phyloP scores from a whole-genome alignment of 2,888 invertebrate genomes.

The Pseudococcus longispinus region DNA sequence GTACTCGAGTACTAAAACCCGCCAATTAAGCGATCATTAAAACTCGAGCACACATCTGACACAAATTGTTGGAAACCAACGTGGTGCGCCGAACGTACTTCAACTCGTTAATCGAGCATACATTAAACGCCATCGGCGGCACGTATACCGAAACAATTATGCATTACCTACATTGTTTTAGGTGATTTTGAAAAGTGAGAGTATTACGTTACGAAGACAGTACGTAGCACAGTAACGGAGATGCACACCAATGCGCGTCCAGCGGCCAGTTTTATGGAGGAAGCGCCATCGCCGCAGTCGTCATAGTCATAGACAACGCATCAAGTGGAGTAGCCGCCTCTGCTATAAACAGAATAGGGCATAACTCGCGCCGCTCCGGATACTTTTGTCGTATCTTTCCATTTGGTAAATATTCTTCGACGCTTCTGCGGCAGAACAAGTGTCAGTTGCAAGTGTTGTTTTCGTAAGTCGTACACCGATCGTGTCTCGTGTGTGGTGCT shows the following conservation, averaged over 20 bases:
- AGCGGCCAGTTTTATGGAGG: neutral
- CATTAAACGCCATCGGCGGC: constrained; percentile 29
- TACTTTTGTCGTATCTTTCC: constrained; percentile 5
- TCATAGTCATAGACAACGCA: constrained; percentile 19
- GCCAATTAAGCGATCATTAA: constrained; percentile 18
- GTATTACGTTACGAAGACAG: neutral
- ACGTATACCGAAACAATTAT: constrained; percentile 31
- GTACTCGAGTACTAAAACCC: neutral
- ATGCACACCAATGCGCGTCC: constrained; percentile 49
- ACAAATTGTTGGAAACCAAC: neutral
- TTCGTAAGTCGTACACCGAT: constrained; percentile 10
- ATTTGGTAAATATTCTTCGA: constrained; percentile 38
- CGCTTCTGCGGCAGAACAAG: constrained; percentile 32
- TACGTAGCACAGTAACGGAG: neutral
- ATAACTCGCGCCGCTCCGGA: constrained; percentile 25
- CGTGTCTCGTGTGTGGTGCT: neutral
- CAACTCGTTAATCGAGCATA: constrained; percentile 12
- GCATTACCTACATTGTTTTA: constrained; percentile 39
- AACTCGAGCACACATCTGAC: neutral
- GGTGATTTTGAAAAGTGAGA: constrained; percentile 41
- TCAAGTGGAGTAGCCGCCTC: constrained; percentile 19
- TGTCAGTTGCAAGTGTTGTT: constrained; percentile 8
- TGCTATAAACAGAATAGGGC: neutral
- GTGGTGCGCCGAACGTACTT: neutral
- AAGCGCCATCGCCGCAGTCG: constrained; percentile 50